phyloP scores from a whole-genome alignment of 2,113 vertebrate species.

The Trichechus manatus region DNA sequence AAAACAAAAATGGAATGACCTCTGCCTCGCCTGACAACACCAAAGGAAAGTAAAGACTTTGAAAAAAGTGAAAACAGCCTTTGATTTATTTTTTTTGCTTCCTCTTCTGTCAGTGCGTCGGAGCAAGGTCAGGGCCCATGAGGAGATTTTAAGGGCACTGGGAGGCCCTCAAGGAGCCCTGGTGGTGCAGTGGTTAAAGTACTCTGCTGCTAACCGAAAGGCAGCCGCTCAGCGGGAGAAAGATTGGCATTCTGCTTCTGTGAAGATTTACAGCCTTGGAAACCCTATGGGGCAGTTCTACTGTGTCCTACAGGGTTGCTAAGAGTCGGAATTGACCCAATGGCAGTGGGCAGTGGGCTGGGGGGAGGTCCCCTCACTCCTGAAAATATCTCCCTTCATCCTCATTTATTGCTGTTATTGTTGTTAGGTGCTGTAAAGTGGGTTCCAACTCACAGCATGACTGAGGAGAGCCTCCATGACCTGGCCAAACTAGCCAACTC shows the following conservation, averaged over 20 bases:
- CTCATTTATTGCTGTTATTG: neutral
- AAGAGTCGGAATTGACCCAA: no score
- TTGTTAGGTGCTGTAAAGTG: no score
- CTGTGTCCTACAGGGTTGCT: no score
- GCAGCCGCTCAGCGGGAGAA: no score
- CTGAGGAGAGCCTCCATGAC: neutral
- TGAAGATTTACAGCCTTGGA: no score
- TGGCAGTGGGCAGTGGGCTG: no score
- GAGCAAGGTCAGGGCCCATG: neutral
- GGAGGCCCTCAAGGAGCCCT: neutral
- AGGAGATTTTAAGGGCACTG: fast-evolving
- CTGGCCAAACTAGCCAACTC: neutral
- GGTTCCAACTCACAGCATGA: neutral
- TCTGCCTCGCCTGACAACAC: constrained; percentile 61
- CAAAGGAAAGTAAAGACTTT: neutral
- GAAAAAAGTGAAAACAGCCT: constrained; percentile 26
- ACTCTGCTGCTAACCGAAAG: no score
- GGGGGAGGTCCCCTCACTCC: neutral
- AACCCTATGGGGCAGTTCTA: no score
- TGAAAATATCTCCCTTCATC: neutral
- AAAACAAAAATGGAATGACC: constrained; percentile 68
- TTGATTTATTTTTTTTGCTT: neutral
- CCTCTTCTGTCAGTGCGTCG: neutral
- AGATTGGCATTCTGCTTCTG: no score
- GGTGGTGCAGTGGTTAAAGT: no score